A percentile compares a stretch with the other conserved stretches of the same genome.
These are phyloP conservation scores for Eupithecia dodoneata DNA, from an alignment of 2,888 invertebrate species.

Conservation along the genomic window DNA sequence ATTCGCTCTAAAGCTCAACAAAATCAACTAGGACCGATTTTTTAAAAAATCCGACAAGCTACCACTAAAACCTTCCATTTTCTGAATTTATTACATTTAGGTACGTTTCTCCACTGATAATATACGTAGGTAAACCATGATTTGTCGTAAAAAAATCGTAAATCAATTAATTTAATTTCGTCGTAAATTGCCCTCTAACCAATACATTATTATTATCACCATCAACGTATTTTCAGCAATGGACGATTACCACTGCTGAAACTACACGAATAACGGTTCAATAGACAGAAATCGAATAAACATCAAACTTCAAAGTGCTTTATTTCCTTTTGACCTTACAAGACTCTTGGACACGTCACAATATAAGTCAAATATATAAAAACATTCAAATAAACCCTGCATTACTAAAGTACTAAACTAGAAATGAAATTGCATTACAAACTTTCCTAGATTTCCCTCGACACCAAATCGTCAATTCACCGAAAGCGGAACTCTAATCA, in stretches of 20 bases:
- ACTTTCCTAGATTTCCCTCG: conserved; percentile 38
- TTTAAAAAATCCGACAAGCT: background rate
- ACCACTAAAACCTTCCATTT: background rate
- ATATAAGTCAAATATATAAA: too few relatives aligned
- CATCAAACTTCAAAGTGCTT: too few relatives aligned
- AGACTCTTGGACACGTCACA: too few relatives aligned
- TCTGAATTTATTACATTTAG: background rate
- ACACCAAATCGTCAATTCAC: conserved; percentile 39
- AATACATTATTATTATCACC: background rate
- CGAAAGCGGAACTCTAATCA: conserved; percentile 51
- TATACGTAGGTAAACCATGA: background rate
- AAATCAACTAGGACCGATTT: background rate
- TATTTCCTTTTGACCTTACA: too few relatives aligned
- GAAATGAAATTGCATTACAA: conserved; percentile 35
- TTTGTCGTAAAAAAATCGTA: background rate
- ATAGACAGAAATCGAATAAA: background rate
- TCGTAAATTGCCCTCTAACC: background rate
- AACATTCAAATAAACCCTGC: background rate
- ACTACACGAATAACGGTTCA: too few relatives aligned
- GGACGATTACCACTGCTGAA: too few relatives aligned
- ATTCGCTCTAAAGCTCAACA: background rate
- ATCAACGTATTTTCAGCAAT: too few relatives aligned
- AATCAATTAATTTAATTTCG: background rate
- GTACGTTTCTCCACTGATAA: background rate
- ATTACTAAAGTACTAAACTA: conserved; percentile 10